phyloP scores from a whole-genome alignment of 2,113 vertebrate genomes.

The Dendropsophus ebraccatus region DNA sequence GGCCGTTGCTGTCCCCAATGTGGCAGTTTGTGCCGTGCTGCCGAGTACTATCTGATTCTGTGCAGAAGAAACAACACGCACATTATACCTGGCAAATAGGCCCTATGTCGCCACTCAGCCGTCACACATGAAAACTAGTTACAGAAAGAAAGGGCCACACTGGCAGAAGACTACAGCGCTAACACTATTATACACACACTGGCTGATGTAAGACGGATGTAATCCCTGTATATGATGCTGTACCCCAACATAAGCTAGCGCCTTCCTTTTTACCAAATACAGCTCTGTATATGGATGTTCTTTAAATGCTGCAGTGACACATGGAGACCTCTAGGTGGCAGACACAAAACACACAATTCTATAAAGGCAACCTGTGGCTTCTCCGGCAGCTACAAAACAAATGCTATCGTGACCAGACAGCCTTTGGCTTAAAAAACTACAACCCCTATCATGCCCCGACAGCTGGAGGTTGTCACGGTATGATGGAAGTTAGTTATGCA shows the following conservation, averaged over 20 bases:
- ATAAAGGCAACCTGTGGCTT: too few species aligned
- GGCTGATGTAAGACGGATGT: neutral
- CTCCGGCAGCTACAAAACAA: too few species aligned
- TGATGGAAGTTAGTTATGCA: too few species aligned
- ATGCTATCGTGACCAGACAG: too few species aligned
- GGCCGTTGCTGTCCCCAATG: constrained; percentile 78
- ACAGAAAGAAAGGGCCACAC: neutral
- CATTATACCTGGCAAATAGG: constrained; percentile 4
- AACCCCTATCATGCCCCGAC: too few species aligned
- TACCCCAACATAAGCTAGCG: neutral
- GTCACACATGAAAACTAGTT: neutral
- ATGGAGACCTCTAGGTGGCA: constrained; percentile 69
- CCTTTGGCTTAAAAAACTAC: too few species aligned
- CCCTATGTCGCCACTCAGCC: neutral
- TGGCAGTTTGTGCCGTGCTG: constrained; percentile 78
- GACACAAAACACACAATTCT: constrained; percentile 27
- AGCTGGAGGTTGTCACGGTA: too few species aligned
- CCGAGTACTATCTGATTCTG: constrained; percentile 89
- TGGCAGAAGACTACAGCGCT: neutral
- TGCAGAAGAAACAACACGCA: constrained; percentile 58
- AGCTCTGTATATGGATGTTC: neutral
- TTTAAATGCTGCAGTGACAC: constrained; percentile 43
- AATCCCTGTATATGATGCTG: neutral
- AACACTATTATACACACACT: neutral
- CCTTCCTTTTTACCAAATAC: neutral